Evolutionary conservation across 2,888 invertebrate genomes (phyloP), one percentile per base, ranked within the genome.

Genomic region (Xestia c-nigrum): DNA sequence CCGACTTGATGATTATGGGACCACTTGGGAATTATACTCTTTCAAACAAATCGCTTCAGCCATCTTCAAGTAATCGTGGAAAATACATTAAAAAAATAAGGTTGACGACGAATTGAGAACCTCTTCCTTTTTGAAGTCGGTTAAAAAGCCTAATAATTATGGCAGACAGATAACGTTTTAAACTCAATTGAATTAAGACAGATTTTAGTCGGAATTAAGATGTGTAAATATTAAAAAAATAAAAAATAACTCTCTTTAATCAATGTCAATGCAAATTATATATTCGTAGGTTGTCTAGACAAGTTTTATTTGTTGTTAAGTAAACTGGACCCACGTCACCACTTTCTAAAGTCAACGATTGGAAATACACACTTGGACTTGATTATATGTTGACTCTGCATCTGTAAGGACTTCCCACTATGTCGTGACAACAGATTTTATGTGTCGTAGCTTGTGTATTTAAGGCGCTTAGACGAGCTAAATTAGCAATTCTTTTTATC

Each of bases 341-440:
- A 69, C 64, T 64, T 69, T 65, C 77, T 77, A 31, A 69, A 47
- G 31, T 47, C 31, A 14, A 24, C 46, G 21, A 83, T 61, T 83
- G 77, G 43, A 64, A 72, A 57, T 10, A 46, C 31, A 38, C 47
- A 50, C 19, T 43, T 9, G 19, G 40, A 3, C 16, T 69, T 46
- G 43, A 61, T 21, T 38, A 7, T 16, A 52, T 69, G 31, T 65
- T 82, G 64, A 65, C 46, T 64, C n/a, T 46, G 52, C 52, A 43
- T 21, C n/a, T 31, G 0, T 40, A 40, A 12, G 31, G 31, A 1
- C 31, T 31, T 31, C 1, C 31, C 31, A 31, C 31, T 31, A 31
- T 31, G 31, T 31, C 31, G 31, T 31, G 31, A 31, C 31, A 3
- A 31, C 31, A 31, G 31, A 31, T n/a, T n/a, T n/a, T n/a, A n/a